A percentile compares a stretch with the other conserved stretches of the same genome.
phyloP scores from a whole-genome alignment of 37 sponge, comb jelly and placozoan genomes.

The Amphimedon queenslandica region DNA sequence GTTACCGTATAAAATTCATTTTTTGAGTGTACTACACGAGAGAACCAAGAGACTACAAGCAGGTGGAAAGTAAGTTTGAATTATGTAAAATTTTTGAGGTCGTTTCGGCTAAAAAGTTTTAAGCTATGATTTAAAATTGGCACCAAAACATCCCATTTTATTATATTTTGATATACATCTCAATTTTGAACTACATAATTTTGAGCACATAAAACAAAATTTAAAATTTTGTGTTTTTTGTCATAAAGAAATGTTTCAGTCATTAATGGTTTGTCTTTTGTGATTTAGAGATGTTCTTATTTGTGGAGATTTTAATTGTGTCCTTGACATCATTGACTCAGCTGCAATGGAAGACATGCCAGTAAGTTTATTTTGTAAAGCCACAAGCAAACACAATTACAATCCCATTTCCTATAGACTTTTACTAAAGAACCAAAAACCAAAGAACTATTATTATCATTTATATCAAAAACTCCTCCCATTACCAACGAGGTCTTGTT shows the following conservation, averaged over 20 bases:
- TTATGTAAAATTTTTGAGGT: no score
- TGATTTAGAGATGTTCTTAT: constrained; percentile 51
- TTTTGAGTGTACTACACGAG: constrained; percentile 50
- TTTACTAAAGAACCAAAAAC: background rate
- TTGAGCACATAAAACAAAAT: no score
- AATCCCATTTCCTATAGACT: no score
- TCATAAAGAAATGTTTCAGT: background rate
- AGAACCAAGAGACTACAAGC: constrained; percentile 44
- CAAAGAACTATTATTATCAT: background rate
- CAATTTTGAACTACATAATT: background rate
- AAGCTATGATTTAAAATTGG: no score
- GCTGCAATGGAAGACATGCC: constrained; percentile 53
- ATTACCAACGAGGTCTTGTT: constrained; percentile 17
- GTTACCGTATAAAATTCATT: constrained; percentile 66
- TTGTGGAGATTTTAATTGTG: constrained; percentile 74
- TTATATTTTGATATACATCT: background rate
- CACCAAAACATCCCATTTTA: no score
- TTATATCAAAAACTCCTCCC: background rate
- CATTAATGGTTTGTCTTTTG: background rate
- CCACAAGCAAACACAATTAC: no score
- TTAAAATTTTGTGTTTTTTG: no score
- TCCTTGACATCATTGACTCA: constrained; percentile 52
- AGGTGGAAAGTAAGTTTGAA: constrained; percentile 62
- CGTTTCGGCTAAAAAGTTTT: no score
- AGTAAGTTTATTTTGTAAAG: no score